Conservation (phyloP, 2,888 invertebrate genomes). For the Erebia aethiops region DNA sequence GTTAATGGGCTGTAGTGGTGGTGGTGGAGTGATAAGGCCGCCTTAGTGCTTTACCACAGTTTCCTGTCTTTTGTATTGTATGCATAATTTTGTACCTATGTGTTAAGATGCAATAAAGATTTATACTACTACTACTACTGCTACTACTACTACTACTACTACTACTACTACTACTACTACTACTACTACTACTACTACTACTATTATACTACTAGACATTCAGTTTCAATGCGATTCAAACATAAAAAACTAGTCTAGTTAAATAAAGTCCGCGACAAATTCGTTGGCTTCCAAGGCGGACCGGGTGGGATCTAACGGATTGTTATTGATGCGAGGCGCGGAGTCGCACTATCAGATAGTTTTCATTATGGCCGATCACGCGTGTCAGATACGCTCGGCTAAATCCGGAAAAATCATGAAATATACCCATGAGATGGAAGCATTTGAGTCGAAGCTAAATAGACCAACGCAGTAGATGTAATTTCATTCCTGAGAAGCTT, state of each 20-base stretch:
- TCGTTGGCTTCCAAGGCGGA: constrained; percentile 60
- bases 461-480: constrained; percentile 10
- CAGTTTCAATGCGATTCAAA: no score
- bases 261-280: constrained; percentile 68
- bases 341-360: constrained; percentile 59
- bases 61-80: no score
- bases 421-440: constrained; percentile 47
- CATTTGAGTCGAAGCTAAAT: constrained; percentile 25
- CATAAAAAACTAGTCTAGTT: constrained; percentile 50
- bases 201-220: no score
- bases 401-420: constrained; percentile 64
- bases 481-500: constrained; percentile 21
- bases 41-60: no score
- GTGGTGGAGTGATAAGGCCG: no score
- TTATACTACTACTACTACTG: no score
- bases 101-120: no score
- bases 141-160: no score
- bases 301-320: constrained; percentile 63
- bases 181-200: no score
- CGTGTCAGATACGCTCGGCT: constrained; percentile 60
- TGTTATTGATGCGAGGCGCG: constrained; percentile 65
- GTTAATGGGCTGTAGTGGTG: no score
- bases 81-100: no score
- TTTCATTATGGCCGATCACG: constrained; percentile 73
- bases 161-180: no score